A percentile compares a stretch with the other conserved stretches of the same genome.
phyloP scores from a whole-genome alignment of 2,888 invertebrate species.

The Arge pagana region DNA sequence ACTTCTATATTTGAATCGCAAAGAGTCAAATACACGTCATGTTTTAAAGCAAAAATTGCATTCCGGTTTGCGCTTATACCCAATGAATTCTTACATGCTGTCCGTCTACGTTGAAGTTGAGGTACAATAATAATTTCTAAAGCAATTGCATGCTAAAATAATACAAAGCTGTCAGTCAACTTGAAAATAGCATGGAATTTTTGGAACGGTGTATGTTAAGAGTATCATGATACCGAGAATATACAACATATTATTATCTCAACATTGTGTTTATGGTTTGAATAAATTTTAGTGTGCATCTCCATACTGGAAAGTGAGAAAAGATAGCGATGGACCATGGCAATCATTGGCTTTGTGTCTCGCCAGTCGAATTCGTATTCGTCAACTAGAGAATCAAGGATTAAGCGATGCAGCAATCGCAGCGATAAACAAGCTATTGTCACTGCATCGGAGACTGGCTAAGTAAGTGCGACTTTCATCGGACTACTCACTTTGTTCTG shows the following conservation, averaged over 20 bases:
- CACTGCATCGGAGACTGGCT: slow-evolving; percentile 45
- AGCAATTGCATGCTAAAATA: too few species aligned
- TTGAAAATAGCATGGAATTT: too few species aligned
- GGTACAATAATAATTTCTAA: slow-evolving; percentile 40
- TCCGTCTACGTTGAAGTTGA: slow-evolving; percentile 61
- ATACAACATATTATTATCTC: not conserved
- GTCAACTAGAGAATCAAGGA: slow-evolving; percentile 34
- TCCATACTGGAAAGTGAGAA: slow-evolving; percentile 64
- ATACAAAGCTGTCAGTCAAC: too few species aligned
- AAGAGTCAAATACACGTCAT: slow-evolving; percentile 27
- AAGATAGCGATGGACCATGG: slow-evolving; percentile 40
- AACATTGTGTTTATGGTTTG: slow-evolving; percentile 8
- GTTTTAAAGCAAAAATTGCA: slow-evolving; percentile 35
- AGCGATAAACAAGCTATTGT: slow-evolving; percentile 47
- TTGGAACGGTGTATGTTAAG: too few species aligned
- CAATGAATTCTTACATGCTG: slow-evolving; percentile 65
- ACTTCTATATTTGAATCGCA: slow-evolving; percentile 42
- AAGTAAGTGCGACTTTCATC: slow-evolving; percentile 34
- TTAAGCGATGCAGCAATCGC: slow-evolving; percentile 39
- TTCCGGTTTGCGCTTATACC: slow-evolving; percentile 55
- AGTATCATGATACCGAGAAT: not conserved
- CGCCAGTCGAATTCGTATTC: slow-evolving; percentile 45
- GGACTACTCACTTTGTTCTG: too few species aligned
- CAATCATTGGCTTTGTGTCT: slow-evolving; percentile 45
- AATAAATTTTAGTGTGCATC: slow-evolving; percentile 45